Conservation (phyloP, 2,888 invertebrate species). For the Xestia rhomboidea region DNA sequence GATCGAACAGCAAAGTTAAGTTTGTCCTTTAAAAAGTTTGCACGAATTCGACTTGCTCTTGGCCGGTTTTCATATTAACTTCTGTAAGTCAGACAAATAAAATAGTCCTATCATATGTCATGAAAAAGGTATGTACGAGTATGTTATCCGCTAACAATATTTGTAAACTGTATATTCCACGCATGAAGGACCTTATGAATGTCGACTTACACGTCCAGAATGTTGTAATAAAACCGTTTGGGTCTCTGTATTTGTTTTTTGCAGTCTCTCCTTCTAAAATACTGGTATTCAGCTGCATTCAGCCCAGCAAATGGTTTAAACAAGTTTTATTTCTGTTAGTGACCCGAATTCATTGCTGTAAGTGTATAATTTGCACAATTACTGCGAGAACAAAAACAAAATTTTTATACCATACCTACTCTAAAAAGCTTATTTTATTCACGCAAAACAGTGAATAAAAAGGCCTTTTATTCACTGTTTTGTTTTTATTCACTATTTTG, state of each 20-base stretch:
- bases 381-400: too few relatives aligned
- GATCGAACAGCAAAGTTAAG: too few relatives aligned
- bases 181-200: not conserved
- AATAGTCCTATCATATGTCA: not conserved
- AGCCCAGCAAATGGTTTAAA: not conserved
- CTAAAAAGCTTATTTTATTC: too few relatives aligned
- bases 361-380: not conserved
- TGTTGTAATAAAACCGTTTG: not conserved
- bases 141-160: not conserved
- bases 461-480: too few relatives aligned
- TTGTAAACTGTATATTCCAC: not conserved
- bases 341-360: not conserved
- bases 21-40: too few relatives aligned
- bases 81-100: constrained; percentile 4
- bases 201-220: constrained; percentile 5
- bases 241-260: not conserved
- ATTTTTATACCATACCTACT: too few relatives aligned
- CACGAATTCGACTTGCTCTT: too few relatives aligned
- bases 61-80: not conserved
- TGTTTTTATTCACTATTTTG: too few relatives aligned
- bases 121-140: not conserved
- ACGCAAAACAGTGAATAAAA: too few relatives aligned
- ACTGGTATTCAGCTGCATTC: not conserved
- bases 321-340: not conserved
- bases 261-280: not conserved